Evolutionary conservation across 2,113 vertebrate genomes (phyloP), one percentile per base, ranked within the genome.

Genomic region (Lophotis ruficrista): DNA sequence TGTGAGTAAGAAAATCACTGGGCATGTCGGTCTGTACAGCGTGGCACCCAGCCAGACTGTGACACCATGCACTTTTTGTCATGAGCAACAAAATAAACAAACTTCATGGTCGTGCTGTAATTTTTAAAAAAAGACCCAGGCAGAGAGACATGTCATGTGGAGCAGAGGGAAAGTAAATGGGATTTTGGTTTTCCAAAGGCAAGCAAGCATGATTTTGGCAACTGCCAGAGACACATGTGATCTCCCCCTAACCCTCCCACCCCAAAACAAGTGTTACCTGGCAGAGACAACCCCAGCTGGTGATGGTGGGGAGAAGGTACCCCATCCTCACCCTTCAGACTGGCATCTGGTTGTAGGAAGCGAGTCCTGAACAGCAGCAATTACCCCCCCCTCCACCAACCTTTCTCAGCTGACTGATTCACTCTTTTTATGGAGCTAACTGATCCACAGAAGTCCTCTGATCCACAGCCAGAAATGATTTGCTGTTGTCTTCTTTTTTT

Each of bases 21-120:
- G 28, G 18, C 10, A 0, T 4, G 4, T 51, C 2, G 2, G 14
- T 71, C 12, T 56, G 53, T 60, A 16, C 31, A 13, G 20, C 3
- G 24, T 1, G 10, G 37, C 30, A 27, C 2, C 13, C 66, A 75
- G 87, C 5, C 73, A 45, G 15, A 14, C 6, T 16, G 17, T 0
- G 15, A 16, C 15, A 57, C 31, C 2, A 0, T 16, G 58, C 6
- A 15, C 14, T 73, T 54, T 24, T 54, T n/a, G 10, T 22, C 25
- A 41, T 12, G 18, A 60, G 31, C n/a, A 56, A 11, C 35, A 76
- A 56, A 53, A 14, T 33, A 70, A 81, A 37, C 7, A 51, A 51
- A 68, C 24, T 33, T 70, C 48, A 35, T 30, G 17, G 20, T 21
- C 3, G 1, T 47, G 31, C 62, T 27, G 24, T 24, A 27, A 6